Conservation (phyloP, 1,140 invertebrate species). For the Holotrichia oblita region DNA sequence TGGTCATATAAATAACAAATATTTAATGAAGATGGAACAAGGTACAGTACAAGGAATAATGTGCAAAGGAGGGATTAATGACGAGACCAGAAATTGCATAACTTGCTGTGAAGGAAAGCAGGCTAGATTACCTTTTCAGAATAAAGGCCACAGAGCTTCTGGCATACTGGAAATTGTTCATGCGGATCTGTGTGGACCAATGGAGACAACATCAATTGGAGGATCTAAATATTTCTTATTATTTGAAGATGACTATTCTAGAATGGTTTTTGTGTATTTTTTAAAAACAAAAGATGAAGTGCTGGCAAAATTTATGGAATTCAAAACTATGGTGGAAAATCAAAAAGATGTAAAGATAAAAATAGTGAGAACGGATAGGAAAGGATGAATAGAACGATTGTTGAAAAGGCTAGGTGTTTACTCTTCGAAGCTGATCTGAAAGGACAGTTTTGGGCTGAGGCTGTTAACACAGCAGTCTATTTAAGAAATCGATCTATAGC, state of each 20-base stretch:
- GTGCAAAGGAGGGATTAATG: slow-evolving; percentile 3
- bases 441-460: slow-evolving; percentile 59
- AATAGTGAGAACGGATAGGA: slow-evolving; percentile 43
- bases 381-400: neutral
- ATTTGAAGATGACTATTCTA: too few relatives aligned
- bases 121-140: slow-evolving; percentile 45
- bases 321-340: too few relatives aligned
- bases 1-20: neutral
- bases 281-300: too few relatives aligned
- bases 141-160: slow-evolving; percentile 40
- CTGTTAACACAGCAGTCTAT: slow-evolving; percentile 59
- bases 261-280: too few relatives aligned
- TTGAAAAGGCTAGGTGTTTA: slow-evolving; percentile 55
- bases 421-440: slow-evolving; percentile 53
- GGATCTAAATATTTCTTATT: too few relatives aligned
- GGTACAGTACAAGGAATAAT: neutral
- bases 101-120: slow-evolving; percentile 54
- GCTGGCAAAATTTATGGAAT: too few relatives aligned
- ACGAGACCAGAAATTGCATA: slow-evolving; percentile 38
- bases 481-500: slow-evolving; percentile 55
- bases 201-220: too few relatives aligned
- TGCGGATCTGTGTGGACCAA: slow-evolving; percentile 36
- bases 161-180: slow-evolving; percentile 57
- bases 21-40: neutral
- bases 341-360: slow-evolving; percentile 37